A percentile compares a stretch with the other conserved stretches of the same genome.
These are phyloP conservation scores for Drosophila nasuta DNA, from an alignment of 1,140 invertebrate species.

Conservation along the genomic window DNA sequence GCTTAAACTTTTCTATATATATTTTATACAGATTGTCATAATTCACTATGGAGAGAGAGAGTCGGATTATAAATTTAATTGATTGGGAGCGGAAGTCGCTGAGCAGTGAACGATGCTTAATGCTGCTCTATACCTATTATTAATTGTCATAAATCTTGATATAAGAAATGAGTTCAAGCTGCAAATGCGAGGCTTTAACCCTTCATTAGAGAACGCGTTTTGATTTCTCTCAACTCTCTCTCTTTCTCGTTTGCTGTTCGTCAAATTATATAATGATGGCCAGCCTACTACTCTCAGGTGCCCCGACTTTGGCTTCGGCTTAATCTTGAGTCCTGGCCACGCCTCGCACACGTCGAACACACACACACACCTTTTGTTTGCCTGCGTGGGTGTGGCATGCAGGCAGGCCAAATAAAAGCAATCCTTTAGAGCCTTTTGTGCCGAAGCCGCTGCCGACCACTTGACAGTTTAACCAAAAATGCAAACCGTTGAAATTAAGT, in stretches of 20 bases:
- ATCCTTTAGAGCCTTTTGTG: slow-evolving; percentile 60
- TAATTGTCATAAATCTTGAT: slow-evolving; percentile 84
- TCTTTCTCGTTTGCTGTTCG: slow-evolving; percentile 55
- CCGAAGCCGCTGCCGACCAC: slow-evolving; percentile 43
- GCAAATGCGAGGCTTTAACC: slow-evolving; percentile 51
- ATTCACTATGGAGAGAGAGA: slow-evolving; percentile 34
- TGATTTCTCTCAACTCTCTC: slow-evolving; percentile 45
- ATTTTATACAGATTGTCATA: slow-evolving; percentile 65
- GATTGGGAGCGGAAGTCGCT: slow-evolving; percentile 78
- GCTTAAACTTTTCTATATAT: slow-evolving; percentile 46
- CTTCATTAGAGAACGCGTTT: slow-evolving; percentile 46
- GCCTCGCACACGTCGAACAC: slow-evolving; percentile 35
- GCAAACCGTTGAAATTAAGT: slow-evolving; percentile 76
- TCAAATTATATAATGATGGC: slow-evolving; percentile 80
- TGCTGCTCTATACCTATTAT: slow-evolving; percentile 76
- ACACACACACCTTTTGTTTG: slow-evolving; percentile 60
- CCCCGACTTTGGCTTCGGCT: slow-evolving; percentile 6
- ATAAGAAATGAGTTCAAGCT: slow-evolving; percentile 70
- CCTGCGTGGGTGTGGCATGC: slow-evolving; percentile 60
- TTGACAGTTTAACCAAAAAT: slow-evolving; percentile 82
- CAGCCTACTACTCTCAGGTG: slow-evolving; percentile 48
- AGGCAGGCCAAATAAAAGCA: slow-evolving; percentile 67
- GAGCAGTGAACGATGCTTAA: slow-evolving; percentile 16
- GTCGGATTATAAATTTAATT: slow-evolving; percentile 58
- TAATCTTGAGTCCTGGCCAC: slow-evolving; percentile 45